These are phyloP conservation scores for Agapostemon virescens DNA, from an alignment of 2,888 invertebrate species.

Conservation along the genomic window DNA sequence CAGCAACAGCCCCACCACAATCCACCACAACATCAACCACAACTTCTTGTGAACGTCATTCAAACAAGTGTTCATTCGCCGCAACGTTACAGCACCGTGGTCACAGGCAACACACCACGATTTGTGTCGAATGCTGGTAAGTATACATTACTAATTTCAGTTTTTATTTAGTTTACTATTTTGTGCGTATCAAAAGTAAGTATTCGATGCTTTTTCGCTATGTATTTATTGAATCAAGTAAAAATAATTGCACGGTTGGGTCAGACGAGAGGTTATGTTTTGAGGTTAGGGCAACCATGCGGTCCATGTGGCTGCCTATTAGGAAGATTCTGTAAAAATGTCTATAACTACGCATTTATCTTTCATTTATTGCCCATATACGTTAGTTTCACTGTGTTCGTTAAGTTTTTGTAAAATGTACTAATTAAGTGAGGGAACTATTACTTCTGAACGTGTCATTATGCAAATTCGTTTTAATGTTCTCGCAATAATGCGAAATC, in stretches of 20 bases:
- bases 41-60: conserved; percentile 70
- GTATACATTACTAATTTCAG: conserved; percentile 48
- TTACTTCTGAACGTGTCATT: background rate
- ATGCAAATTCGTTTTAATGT: background rate
- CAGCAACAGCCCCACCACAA: conserved; percentile 66
- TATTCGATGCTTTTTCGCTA: background rate
- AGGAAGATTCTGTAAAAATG: conserved; percentile 26
- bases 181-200: background rate
- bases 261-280: conserved; percentile 49
- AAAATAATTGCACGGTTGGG: conserved; percentile 2
- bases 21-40: conserved; percentile 66
- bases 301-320: conserved; percentile 63
- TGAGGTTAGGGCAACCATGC: conserved; percentile 68
- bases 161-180: background rate
- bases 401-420: background rate
- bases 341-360: conserved; percentile 20
- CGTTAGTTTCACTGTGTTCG: background rate
- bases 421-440: background rate
- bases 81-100: conserved; percentile 73
- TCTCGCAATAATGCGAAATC: background rate
- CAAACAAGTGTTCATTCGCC: conserved; percentile 68
- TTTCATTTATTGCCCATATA: background rate
- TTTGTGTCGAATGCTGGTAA: conserved; percentile 74
- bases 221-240: background rate
- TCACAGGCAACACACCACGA: conserved; percentile 67